These are phyloP conservation scores for Gouania willdenowi DNA, from an alignment of 2,797 vertebrate species.

Conservation along the genomic window DNA sequence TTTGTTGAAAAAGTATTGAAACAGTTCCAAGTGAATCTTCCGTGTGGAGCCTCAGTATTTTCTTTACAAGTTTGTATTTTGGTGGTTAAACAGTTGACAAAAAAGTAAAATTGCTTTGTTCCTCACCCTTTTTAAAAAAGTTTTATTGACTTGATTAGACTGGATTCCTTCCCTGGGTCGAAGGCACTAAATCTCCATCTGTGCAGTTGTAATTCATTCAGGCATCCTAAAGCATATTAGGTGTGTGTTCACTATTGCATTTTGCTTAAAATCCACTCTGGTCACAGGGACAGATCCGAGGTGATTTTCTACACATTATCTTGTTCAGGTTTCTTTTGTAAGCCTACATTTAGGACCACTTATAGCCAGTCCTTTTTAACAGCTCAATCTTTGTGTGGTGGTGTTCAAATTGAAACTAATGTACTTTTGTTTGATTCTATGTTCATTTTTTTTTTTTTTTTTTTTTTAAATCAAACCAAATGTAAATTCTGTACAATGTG, in stretches of 20 bases:
- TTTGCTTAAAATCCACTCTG: constrained; percentile 65
- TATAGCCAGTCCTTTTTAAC: constrained; percentile 50
- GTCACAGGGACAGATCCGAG: constrained; percentile 50
- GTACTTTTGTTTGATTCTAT: constrained; percentile 48
- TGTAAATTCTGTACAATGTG: constrained; percentile 85
- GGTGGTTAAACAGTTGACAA: constrained; percentile 17
- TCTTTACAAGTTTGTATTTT: too few species aligned
- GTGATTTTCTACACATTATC: constrained; percentile 71
- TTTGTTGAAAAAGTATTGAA: too few species aligned
- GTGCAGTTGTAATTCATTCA: constrained; percentile 57
- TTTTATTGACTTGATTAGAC: constrained; percentile 57
- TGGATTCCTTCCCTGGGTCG: constrained; percentile 52
- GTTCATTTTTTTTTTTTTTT: constrained; percentile 3
- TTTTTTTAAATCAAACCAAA: constrained; percentile 76
- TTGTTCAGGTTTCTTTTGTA: constrained; percentile 42
- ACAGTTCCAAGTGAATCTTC: constrained; percentile 27
- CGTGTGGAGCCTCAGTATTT: constrained; percentile 43
- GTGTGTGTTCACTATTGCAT: constrained; percentile 61
- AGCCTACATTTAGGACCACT: constrained; percentile 69
- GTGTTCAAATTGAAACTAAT: constrained; percentile 78
- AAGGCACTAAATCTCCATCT: constrained; percentile 67
- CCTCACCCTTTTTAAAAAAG: constrained; percentile 5
- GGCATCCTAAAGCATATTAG: constrained; percentile 45
- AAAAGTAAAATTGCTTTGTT: constrained; percentile 25
- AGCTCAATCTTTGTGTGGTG: constrained; percentile 69